Conservation (phyloP, 2,888 invertebrate species). For the Thyatira batis region DNA sequence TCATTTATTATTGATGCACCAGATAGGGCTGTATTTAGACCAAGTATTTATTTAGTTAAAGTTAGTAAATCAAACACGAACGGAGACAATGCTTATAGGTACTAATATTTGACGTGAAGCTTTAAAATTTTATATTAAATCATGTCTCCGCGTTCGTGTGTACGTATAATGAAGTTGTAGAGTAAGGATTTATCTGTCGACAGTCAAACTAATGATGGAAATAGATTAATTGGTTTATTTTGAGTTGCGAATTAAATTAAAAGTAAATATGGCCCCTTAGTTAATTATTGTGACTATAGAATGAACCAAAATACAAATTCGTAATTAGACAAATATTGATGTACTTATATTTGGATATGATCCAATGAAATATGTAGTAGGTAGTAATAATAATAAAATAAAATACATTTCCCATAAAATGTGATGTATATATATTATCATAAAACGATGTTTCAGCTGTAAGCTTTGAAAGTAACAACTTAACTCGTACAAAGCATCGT, state of each 20-base stretch:
- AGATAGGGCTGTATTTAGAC: conserved; percentile 63
- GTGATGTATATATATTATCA: background rate
- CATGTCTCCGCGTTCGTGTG: conserved; percentile 32
- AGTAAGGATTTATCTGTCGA: conserved; percentile 42
- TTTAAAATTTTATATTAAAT: conserved; percentile 36
- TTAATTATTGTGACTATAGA: conserved; percentile 16
- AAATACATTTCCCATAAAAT: background rate
- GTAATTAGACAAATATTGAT: conserved; percentile 10
- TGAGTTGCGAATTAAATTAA: conserved; percentile 37
- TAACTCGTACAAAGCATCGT: background rate
- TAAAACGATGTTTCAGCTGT: background rate
- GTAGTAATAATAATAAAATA: background rate
- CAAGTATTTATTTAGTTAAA: conserved; percentile 66
- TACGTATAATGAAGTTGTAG: conserved; percentile 23
- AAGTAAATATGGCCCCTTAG: conserved; percentile 27
- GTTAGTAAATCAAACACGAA: conserved; percentile 39
- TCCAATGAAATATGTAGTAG: conserved; percentile 16
- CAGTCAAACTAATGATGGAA: conserved; percentile 61
- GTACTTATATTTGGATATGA: conserved; percentile 31
- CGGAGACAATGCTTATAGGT: conserved; percentile 31
- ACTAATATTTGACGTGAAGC: conserved; percentile 36
- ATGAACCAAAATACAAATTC: conserved; percentile 10
- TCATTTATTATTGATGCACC: conserved; percentile 38
- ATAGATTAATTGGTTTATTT: conserved; percentile 14
- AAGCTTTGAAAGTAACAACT: background rate